phyloP scores from a whole-genome alignment of 2,797 vertebrate species.

The Garrulus glandarius region DNA sequence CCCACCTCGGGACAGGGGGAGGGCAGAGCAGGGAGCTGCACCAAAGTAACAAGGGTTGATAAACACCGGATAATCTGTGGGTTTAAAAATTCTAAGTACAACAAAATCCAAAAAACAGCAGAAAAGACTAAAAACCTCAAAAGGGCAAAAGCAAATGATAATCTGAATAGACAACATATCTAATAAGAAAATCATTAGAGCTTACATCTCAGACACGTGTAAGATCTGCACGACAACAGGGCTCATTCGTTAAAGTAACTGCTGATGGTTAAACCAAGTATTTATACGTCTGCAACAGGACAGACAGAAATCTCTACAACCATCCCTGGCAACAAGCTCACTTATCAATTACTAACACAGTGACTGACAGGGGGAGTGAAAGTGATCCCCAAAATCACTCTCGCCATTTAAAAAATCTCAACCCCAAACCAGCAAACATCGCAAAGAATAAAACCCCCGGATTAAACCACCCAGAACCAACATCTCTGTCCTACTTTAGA shows the following conservation, averaged over 20 bases:
- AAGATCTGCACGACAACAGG: background rate
- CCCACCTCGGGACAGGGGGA: background rate
- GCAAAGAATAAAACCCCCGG: background rate
- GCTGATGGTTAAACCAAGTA: conserved; percentile 63
- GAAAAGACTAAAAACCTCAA: background rate
- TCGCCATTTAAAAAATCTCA: conserved; percentile 32
- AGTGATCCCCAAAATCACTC: background rate
- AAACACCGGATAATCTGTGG: background rate
- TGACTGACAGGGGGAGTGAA: background rate
- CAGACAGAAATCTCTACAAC: conserved; percentile 76
- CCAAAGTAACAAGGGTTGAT: background rate
- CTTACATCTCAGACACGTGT: background rate
- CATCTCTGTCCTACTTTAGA: conserved; percentile 8
- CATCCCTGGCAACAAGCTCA: conserved; percentile 65
- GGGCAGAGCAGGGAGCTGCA: background rate
- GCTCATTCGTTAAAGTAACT: conserved; percentile 31
- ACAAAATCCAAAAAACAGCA: background rate
- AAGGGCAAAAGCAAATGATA: background rate
- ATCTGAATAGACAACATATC: background rate
- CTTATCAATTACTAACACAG: conserved; percentile 27
- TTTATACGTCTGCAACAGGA: conserved; percentile 77
- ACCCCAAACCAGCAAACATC: background rate
- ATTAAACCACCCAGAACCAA: conserved; percentile 22
- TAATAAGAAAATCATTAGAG: background rate
- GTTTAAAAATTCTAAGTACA: background rate